Evolutionary conservation across 2,113 vertebrate species (phyloP), one percentile per base, ranked within the genome.

Genomic region (Zosterops pallidus): DNA sequence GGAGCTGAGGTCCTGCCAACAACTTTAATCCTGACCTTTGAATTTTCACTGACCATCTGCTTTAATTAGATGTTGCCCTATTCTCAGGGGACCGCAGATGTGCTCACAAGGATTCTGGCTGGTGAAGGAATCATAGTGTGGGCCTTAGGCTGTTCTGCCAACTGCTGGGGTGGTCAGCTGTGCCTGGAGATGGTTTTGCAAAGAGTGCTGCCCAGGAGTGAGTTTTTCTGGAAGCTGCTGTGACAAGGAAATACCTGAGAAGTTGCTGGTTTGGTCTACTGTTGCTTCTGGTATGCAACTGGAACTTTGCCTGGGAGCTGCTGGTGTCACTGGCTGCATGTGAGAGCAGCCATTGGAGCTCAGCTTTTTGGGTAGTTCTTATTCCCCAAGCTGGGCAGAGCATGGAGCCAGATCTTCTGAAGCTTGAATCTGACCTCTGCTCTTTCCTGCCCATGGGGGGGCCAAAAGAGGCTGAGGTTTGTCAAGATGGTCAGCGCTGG

Each of bases 1-100:
- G 79, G 63, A 63, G 50, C 26, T 42, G 47, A 55, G 53, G 35
- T 80, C 67, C 70, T 85, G 57, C 65, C 83, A 87, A 31, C 18
- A 85, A 8, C 57, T 31, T 89, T 33, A 84, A 57, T 89, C 77
- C 87, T 83, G 75, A 83, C 70, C 53, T 92, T 93, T 76, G 62
- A 49, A 69, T 91, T 91, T 90, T 87, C 55, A 44, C 37, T 82
- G 81, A 6, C 78, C 33, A 29, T 83, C 53, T 72, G 33, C 70
- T 65, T 84, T 69, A 72, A 76, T 87, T 79, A 72, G 63, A 35
- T 8, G 18, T 44, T 79, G 17, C 49, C 23, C 11, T 89, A 1
- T 68, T 84, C 52, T 52, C 44, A 33, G 52, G 26, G 47, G 12
- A 13, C 47, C 55, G 70, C 19, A 50, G 81, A 71, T 86, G 50